Evolutionary conservation across 2,113 vertebrate genomes (phyloP).

Genomic region (Cryptotis parvus): DNA sequence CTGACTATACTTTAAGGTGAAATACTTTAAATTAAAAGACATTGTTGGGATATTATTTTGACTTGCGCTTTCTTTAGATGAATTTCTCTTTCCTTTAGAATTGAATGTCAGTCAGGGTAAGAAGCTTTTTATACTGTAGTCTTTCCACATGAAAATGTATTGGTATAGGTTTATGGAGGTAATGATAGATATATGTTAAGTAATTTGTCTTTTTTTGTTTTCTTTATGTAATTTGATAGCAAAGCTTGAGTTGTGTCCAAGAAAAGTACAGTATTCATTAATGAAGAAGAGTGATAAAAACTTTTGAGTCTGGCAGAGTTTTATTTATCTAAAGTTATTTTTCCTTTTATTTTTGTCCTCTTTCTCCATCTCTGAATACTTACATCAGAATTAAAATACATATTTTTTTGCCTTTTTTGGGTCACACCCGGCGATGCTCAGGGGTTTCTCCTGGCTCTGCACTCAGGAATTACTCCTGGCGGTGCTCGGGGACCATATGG

Average conservation of each 20-base stretch:
- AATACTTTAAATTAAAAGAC: conserved; percentile 16
- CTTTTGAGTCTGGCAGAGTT: not conserved
- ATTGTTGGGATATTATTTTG: conserved; percentile 11
- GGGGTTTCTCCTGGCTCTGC: too few species aligned
- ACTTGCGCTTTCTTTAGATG: not conserved
- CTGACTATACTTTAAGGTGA: not conserved
- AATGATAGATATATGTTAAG: not conserved
- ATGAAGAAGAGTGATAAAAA: not conserved
- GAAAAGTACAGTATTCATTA: not conserved
- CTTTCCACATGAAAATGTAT: not conserved
- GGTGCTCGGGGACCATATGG: too few species aligned
- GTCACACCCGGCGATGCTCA: too few species aligned
- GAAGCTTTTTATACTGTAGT: not conserved
- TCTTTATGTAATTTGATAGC: conserved; percentile 7
- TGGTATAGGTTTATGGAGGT: too few species aligned
- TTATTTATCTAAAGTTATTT: conserved; percentile 48
- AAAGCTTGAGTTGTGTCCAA: conserved; percentile 6
- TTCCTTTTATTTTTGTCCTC: not conserved
- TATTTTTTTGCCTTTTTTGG: too few species aligned
- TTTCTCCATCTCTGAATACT: not conserved
- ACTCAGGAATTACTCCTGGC: too few species aligned
- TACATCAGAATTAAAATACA: not conserved
- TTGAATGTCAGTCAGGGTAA: not conserved
- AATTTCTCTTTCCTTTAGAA: not conserved
- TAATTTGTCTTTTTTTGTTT: conserved; percentile 26